Percentiles rank a stretch among this genome's conserved stretches.
These are phyloP conservation scores for Gymnarchus niloticus DNA, from an alignment of 2,113 vertebrate genomes.

Conservation along the genomic window DNA sequence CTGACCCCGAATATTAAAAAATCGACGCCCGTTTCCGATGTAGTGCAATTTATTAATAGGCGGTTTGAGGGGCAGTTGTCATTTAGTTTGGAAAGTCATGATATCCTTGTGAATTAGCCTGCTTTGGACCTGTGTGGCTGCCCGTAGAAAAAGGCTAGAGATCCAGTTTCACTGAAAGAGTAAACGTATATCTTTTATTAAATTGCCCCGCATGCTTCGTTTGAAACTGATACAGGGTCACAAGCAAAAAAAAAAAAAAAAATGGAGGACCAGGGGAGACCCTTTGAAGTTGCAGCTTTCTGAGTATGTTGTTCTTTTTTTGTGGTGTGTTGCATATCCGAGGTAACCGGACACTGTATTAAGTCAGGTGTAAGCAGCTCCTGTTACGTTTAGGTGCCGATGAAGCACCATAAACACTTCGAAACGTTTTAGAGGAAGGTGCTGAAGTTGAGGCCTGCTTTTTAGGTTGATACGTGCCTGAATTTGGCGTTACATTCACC, in stretches of 20 bases:
- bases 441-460: not conserved
- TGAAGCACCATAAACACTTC: not conserved
- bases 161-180: conserved; percentile 56
- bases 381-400: conserved; percentile 8
- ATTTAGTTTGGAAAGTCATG: conserved; percentile 38
- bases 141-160: conserved; percentile 45
- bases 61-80: conserved; percentile 32
- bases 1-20: conserved; percentile 37
- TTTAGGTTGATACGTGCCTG: not conserved
- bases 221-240: conserved; percentile 60
- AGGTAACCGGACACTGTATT: conserved; percentile 30
- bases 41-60: conserved; percentile 41
- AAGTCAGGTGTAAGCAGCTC: conserved; percentile 31
- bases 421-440: not conserved
- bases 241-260: conserved; percentile 34
- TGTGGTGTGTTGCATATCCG: conserved; percentile 42
- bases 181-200: conserved; percentile 59
- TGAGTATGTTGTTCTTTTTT: conserved; percentile 48
- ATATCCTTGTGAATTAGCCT: conserved; percentile 29
- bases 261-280: conserved; percentile 39
- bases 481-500: not conserved
- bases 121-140: conserved; percentile 31
- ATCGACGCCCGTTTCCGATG: conserved; percentile 24
- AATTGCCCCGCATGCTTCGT: conserved; percentile 48
- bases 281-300: conserved; percentile 50